Percentiles rank a stretch among this genome's conserved stretches.
Evolutionary conservation across 2,888 invertebrate genomes (phyloP).

Genomic region (Microctonus hyperodae): DNA sequence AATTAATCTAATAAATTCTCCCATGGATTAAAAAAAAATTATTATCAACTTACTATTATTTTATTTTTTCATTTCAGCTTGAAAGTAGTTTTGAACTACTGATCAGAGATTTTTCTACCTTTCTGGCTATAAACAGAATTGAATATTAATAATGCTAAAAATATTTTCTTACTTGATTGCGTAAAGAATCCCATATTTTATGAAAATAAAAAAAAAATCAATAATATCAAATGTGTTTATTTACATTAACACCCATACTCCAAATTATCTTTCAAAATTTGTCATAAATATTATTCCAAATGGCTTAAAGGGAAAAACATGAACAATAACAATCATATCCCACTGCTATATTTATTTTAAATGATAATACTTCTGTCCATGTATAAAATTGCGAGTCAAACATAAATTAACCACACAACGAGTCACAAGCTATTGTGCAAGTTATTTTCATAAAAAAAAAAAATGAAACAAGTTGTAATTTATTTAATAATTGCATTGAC

Average conservation of each 20-base stretch:
- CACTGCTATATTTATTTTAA: no score
- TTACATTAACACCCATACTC: background rate
- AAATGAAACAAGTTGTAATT: conserved; percentile 16
- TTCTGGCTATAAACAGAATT: background rate
- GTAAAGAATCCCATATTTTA: background rate
- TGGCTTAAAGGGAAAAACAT: no score
- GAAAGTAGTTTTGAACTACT: conserved; percentile 53
- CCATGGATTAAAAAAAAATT: background rate
- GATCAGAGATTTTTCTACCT: background rate
- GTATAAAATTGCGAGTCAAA: no score
- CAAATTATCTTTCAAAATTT: no score
- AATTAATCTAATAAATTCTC: background rate
- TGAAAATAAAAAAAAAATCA: background rate
- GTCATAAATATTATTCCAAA: no score
- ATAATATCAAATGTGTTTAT: background rate
- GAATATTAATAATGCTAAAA: no score
- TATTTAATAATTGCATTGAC: conserved; percentile 5
- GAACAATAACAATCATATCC: no score
- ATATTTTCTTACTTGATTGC: background rate
- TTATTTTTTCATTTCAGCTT: conserved; percentile 47
- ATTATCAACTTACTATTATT: background rate
- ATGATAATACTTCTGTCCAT: no score
- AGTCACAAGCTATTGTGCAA: no score
- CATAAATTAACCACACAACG: no score
- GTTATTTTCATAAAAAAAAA: no score